Percentiles rank a stretch among this genome's conserved stretches.
These are phyloP conservation scores for Antheraea mylitta DNA, from an alignment of 1,140 invertebrate species.

Conservation along the genomic window DNA sequence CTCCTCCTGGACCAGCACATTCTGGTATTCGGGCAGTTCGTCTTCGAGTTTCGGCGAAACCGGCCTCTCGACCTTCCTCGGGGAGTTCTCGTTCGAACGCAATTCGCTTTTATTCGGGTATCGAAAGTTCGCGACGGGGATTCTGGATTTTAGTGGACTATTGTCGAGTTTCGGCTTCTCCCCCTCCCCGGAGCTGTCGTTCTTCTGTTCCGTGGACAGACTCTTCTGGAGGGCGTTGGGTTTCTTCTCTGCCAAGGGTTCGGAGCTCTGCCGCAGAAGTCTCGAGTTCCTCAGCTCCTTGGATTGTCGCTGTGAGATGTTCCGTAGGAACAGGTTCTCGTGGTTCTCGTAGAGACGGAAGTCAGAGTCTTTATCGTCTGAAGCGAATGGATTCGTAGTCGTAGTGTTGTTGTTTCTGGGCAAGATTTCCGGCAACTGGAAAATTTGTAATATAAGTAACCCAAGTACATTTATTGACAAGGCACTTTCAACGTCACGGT, in stretches of 20 bases:
- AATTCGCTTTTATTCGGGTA: conserved; percentile 72
- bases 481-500: too few relatives aligned
- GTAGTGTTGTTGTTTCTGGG: conserved; percentile 38
- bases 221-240: conserved; percentile 59
- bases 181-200: conserved; percentile 34
- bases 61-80: conserved; percentile 39
- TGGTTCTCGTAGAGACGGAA: conserved; percentile 72
- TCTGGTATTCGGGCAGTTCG: conserved; percentile 63
- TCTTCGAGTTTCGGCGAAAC: conserved; percentile 25
- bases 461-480: too few relatives aligned
- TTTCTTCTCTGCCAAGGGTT: conserved; percentile 63
- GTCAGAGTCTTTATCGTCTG: conserved; percentile 49
- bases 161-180: conserved; percentile 48
- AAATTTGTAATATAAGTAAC: conserved; percentile 19
- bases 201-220: conserved; percentile 65
- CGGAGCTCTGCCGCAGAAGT: conserved; percentile 65
- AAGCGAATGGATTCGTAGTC: conserved; percentile 54
- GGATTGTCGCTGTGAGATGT: conserved; percentile 67
- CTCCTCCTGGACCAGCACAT: conserved; percentile 44
- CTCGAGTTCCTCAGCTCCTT: conserved; percentile 64
- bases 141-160: conserved; percentile 63
- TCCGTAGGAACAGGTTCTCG: conserved; percentile 73
- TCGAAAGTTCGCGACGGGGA: conserved; percentile 72
- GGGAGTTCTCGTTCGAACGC: conserved; percentile 61
- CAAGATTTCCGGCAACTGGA: conserved; percentile 65